Evolutionary conservation across 1,140 invertebrate genomes (phyloP).

Genomic region (Anoplolepis gracilipes): DNA sequence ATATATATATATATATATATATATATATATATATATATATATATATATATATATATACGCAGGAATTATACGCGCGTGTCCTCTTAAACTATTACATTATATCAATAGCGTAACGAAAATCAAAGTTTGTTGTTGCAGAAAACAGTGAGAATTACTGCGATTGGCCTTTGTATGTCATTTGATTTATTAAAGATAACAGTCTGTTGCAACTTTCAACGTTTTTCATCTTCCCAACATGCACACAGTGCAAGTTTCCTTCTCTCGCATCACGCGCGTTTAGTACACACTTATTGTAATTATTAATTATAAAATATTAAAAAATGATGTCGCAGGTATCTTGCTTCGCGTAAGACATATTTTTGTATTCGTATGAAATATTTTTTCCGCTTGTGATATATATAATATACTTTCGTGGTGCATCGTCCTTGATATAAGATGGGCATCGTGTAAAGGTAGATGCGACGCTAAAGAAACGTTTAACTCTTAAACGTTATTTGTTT

Average conservation of each 20-base stretch:
- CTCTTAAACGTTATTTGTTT: constrained; percentile 65
- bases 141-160: constrained; percentile 54
- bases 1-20: too few relatives aligned
- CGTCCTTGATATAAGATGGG: constrained; percentile 32
- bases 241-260: background rate
- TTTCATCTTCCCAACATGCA: constrained; percentile 31
- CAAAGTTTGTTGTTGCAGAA: constrained; percentile 58
- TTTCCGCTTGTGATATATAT: background rate
- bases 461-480: constrained; percentile 51
- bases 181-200: constrained; percentile 62
- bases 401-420: constrained; percentile 44
- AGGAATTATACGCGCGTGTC: constrained; percentile 37
- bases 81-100: constrained; percentile 53
- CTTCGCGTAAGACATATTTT: background rate
- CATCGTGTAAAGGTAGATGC: background rate
- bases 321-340: background rate
- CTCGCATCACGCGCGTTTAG: background rate
- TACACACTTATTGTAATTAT: background rate
- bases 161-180: constrained; percentile 62
- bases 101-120: constrained; percentile 53
- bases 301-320: too few relatives aligned
- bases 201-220: constrained; percentile 45
- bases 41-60: too few relatives aligned
- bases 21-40: too few relatives aligned
- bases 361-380: background rate